These are phyloP conservation scores for Syndactyla subalaris DNA, from an alignment of 2,797 vertebrate species.

Conservation along the genomic window DNA sequence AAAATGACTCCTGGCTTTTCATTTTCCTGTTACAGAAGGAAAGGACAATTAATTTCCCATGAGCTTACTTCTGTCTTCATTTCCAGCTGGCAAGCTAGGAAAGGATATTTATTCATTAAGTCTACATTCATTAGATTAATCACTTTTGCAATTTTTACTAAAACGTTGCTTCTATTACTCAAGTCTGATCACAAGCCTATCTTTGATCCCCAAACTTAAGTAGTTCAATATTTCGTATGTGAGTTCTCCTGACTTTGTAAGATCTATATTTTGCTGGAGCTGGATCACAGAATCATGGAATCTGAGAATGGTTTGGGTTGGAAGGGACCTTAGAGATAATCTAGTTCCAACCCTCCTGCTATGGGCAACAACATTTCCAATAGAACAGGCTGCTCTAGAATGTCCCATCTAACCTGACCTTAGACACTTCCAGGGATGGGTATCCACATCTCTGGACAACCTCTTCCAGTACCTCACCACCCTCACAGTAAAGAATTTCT, in stretches of 20 bases:
- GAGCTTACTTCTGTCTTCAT: not conserved
- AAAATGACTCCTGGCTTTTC: not conserved
- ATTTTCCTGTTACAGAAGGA: not conserved
- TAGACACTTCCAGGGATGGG: not conserved
- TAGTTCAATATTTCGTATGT: not conserved
- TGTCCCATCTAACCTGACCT: not conserved
- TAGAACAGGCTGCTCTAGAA: not conserved
- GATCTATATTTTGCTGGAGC: not conserved
- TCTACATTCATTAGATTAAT: not conserved
- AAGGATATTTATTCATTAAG: not conserved
- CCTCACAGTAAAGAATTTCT: not conserved
- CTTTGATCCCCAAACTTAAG: not conserved
- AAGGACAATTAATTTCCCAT: not conserved
- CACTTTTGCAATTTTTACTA: not conserved
- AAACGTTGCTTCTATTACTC: not conserved
- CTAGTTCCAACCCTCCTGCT: fast-evolving
- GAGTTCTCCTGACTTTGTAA: not conserved
- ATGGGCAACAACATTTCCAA: not conserved
- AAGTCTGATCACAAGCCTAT: not conserved
- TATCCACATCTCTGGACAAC: not conserved
- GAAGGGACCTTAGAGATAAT: not conserved
- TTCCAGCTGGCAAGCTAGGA: not conserved
- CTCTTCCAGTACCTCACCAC: not conserved
- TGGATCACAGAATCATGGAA: not conserved
- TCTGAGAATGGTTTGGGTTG: not conserved